Evolutionary conservation across 2,797 vertebrate species (phyloP).

Genomic region (Tapera naevia): DNA sequence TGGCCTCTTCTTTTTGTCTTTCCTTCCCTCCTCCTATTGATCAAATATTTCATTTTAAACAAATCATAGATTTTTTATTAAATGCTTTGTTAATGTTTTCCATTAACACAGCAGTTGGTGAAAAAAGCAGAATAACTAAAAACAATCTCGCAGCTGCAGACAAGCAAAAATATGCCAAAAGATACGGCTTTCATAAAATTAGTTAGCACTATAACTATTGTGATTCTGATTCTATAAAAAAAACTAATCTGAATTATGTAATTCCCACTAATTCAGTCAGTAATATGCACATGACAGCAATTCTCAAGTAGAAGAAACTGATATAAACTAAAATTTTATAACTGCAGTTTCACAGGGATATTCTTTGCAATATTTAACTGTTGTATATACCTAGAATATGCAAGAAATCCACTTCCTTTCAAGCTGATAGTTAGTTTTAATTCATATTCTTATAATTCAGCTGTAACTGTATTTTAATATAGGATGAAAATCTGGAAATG

Average conservation of each 20-base stretch:
- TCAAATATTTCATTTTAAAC: background rate
- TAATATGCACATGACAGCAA: background rate
- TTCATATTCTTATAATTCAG: background rate
- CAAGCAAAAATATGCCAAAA: background rate
- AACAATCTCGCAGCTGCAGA: background rate
- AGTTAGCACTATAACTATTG: background rate
- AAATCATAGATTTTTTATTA: background rate
- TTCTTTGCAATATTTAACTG: background rate
- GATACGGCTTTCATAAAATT: background rate
- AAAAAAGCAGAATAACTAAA: background rate
- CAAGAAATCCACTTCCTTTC: background rate
- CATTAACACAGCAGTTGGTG: background rate
- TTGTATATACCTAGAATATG: background rate
- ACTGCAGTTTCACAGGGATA: background rate
- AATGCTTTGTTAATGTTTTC: background rate
- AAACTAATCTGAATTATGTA: background rate
- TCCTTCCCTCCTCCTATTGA: background rate
- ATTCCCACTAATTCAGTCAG: background rate
- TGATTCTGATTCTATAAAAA: background rate
- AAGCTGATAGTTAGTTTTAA: background rate
- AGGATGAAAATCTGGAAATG: background rate
- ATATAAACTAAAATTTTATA: background rate
- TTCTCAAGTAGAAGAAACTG: background rate
- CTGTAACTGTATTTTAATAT: background rate
- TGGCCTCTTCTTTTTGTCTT: background rate